Evolutionary conservation across 2,888 invertebrate species (phyloP), one percentile per base, ranked within the genome.

Genomic region (Dynastes hyllus): DNA sequence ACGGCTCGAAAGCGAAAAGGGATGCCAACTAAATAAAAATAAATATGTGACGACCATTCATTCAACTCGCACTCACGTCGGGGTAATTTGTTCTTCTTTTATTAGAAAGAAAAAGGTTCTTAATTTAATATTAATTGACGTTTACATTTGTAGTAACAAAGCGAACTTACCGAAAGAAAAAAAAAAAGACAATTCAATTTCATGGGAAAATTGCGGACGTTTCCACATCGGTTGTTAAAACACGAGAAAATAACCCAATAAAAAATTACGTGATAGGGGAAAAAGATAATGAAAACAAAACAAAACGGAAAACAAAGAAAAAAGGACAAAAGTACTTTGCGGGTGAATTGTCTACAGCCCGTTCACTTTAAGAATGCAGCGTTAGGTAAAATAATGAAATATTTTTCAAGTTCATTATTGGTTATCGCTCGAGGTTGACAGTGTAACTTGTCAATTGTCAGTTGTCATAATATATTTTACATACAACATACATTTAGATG

Each of bases 41-140:
- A 78, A 78, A 50, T 79, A 51, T 70, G 76, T 69, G 69, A 58
- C 11, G 69, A 58, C 11, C 79, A 79, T 63, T 79, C 76, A 69
- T 16, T 27, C 76, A 58, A n/a, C 51, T 61, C 40, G 29, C 16
- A 76, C 29, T 22, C 37, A 77, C 53, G 67, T 66, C n/a, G 53
- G 67, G 55, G 6, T 53, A n/a, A n/a, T 40, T 8, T 51, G 61
- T 63, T 45, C 27, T n/a, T 2, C 29, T 61, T 55, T 16, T 27
- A 16, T 73, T 32, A 9, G 58, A 2, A 58, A 22, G n/a, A 58
- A 58, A 32, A 11, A 63, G 32, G 63, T 29, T 63, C 29, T 50
- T 29, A 70, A 70, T 55, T 51, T 55, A 55, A 70, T 29, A 32
- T 70, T 51, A 70, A 55, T 63, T 27, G 58, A 65, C 13, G 63